These are phyloP conservation scores for Argyrosomus regius DNA, from an alignment of 2,797 vertebrate species.

Conservation along the genomic window DNA sequence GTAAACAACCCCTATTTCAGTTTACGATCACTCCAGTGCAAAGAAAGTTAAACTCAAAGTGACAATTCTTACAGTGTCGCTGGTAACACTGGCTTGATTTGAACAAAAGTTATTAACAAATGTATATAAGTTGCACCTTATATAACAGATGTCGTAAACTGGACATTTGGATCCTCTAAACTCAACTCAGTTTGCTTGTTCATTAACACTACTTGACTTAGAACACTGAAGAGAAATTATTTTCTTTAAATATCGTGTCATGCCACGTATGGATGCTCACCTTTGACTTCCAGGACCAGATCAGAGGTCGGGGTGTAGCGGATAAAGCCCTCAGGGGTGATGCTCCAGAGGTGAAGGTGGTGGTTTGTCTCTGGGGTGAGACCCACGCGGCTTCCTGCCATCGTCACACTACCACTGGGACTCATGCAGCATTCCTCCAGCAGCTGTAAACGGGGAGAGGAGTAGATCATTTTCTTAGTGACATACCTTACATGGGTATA, in stretches of 20 bases:
- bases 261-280: constrained; percentile 78
- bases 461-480: not conserved
- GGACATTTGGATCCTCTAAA: not conserved
- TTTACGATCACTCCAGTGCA: not conserved
- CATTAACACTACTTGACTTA: no score
- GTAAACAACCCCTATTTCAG: not conserved
- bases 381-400: constrained; percentile 90
- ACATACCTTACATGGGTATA: not conserved
- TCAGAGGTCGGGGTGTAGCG: constrained; percentile 84
- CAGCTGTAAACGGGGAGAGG: constrained; percentile 79
- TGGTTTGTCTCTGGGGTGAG: constrained; percentile 83
- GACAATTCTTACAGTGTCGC: no score
- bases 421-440: constrained; percentile 92
- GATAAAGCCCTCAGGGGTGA: constrained; percentile 91
- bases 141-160: not conserved
- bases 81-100: not conserved
- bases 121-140: not conserved
- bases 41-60: not conserved
- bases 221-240: not conserved
- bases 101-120: not conserved
- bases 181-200: not conserved
- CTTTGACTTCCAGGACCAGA: constrained; percentile 95
- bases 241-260: not conserved
- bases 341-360: constrained; percentile 89
- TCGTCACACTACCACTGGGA: constrained; percentile 87